Base-by-base conservation (phyloP, 2,113 vertebrate genomes). In the Gila orcuttii region DNA sequence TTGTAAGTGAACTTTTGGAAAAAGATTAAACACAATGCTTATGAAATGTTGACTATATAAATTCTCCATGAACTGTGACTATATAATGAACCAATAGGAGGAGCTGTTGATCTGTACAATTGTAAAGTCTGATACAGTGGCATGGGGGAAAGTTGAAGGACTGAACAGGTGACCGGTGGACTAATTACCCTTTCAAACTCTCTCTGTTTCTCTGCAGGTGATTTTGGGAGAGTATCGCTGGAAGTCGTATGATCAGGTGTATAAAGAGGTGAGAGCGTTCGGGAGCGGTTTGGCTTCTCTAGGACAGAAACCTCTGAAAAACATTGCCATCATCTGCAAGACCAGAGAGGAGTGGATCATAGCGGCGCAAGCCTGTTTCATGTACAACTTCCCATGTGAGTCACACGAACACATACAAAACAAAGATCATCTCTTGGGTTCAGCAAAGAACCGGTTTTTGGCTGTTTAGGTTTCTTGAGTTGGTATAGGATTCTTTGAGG, bases 321-420 rank as follows among this genome's bases (percentile, higher is more conserved):
- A 96, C 91, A 97, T 99, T 1, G 98, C 97, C 77, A 96, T 99
- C 91, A 97, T 99, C 92, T 99, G 98, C 82, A 98, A 99, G 93
- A 99, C 98, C 0, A 93, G 97, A 88, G 96, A 97, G 0, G 97
- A 99, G 88, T 99, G 98, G 98, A 95, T 99, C 89, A 95, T 99
- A 4, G 92, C 95, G 0, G 97, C 98, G 0, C 96, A 97, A 92
- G 96, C 97, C 31, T 99, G 98, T 91, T 99, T 99, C 73, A 96
- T 96, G 95, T 94, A 96, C 93, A 99, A 97, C 92, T 99, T 97
- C 88, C 96, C 95, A 87, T 91, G 98, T 99, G 93, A 90, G 97
- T 96, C 50, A 9, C 62, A 52, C 13, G 33, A n/a, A 71, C 33
- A 23, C 39, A 28, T 5, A n/a, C 6, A 57, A 57, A 2, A 57